These are phyloP conservation scores for Melanostigma gelatinosum DNA, from an alignment of 2,113 vertebrate species.

Conservation along the genomic window DNA sequence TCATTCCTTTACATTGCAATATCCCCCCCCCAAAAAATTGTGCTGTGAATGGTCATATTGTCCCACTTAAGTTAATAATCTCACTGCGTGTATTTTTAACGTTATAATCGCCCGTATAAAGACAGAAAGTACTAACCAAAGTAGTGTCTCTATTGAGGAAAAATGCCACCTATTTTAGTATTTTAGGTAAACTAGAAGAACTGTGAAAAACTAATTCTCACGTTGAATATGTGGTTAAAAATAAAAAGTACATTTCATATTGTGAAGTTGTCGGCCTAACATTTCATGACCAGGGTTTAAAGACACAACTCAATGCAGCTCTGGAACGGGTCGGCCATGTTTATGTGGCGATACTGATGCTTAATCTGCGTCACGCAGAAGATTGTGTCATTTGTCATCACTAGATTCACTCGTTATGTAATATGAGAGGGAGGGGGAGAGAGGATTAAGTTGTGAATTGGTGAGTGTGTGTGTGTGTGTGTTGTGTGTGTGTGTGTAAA, in stretches of 20 bases:
- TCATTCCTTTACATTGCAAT: not conserved
- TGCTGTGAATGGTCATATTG: not conserved
- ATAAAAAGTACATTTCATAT: not conserved
- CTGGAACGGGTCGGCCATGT: not conserved
- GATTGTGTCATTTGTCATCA: slow-evolving; percentile 64
- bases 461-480: slow-evolving; percentile 22
- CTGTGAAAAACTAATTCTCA: not conserved
- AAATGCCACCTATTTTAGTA: not conserved
- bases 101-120: not conserved
- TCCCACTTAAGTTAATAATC: not conserved
- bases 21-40: not conserved
- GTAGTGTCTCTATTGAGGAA: not conserved
- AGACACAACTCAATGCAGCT: not conserved
- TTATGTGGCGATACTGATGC: slow-evolving; percentile 29
- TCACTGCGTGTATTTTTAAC: not conserved
- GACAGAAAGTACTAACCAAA: not conserved
- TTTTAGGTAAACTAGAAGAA: not conserved
- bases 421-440: slow-evolving; percentile 53
- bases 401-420: slow-evolving; percentile 68
- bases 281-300: not conserved
- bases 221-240: not conserved
- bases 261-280: not conserved
- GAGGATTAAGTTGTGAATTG: slow-evolving; percentile 63
- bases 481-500: slow-evolving; percentile 16
- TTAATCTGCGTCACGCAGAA: slow-evolving; percentile 63